phyloP scores from a whole-genome alignment of 35 echinoderm and acorn worm species.

The Diadema setosum region DNA sequence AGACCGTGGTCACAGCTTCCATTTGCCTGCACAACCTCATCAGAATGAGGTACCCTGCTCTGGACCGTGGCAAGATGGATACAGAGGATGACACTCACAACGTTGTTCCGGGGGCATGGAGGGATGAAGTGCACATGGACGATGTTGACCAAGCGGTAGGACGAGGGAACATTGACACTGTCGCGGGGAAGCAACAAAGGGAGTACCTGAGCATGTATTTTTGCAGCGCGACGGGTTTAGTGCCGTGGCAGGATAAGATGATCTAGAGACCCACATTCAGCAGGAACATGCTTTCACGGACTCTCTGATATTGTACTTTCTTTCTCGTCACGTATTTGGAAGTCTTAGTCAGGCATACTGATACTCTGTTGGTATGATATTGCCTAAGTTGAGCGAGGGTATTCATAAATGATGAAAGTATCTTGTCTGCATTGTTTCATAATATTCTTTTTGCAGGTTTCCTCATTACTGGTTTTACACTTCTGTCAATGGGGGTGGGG shows the following conservation, averaged over 20 bases:
- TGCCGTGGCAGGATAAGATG: constrained; percentile 17
- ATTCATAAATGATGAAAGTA: too few relatives aligned
- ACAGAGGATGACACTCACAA: constrained; percentile 31
- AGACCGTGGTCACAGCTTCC: constrained; percentile 6
- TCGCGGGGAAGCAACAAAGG: not conserved
- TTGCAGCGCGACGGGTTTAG: not conserved
- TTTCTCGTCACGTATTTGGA: too few relatives aligned
- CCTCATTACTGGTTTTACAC: too few relatives aligned
- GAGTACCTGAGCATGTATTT: constrained; percentile 22
- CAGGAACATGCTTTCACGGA: not conserved
- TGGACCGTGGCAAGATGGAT: not conserved
- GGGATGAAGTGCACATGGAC: not conserved
- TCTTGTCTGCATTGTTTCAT: too few relatives aligned
- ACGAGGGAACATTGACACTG: constrained; percentile 13
- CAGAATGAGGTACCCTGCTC: constrained; percentile 11
- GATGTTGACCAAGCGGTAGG: not conserved
- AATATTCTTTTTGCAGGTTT: too few relatives aligned
- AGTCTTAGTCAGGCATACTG: too few relatives aligned
- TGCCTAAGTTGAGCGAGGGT: too few relatives aligned
- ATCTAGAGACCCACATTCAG: not conserved
- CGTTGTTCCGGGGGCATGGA: constrained; percentile 30
- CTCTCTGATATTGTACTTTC: too few relatives aligned
- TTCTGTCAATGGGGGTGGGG: too few relatives aligned
- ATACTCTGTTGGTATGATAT: too few relatives aligned
- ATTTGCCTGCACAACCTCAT: constrained; percentile 58